Percentiles rank a stretch among this genome's conserved stretches.
These are phyloP conservation scores for Macrobrachium rosenbergii DNA, from an alignment of 1,140 invertebrate genomes.

Conservation along the genomic window DNA sequence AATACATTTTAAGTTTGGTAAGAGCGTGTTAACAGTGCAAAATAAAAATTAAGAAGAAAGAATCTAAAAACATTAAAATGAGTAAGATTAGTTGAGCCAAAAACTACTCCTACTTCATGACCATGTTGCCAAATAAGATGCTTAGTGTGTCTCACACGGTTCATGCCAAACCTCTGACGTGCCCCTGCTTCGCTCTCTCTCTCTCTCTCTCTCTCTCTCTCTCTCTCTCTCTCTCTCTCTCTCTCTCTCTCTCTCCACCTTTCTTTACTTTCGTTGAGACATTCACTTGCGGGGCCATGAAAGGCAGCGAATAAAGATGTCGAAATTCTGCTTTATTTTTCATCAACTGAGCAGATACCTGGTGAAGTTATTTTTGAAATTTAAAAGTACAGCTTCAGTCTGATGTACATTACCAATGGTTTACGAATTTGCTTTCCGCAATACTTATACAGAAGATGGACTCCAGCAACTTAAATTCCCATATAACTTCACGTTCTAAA, in stretches of 20 bases:
- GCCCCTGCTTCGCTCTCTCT: neutral
- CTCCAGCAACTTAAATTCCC: too few species aligned
- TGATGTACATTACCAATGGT: too few species aligned
- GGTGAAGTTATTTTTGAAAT: neutral
- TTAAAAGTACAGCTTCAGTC: too few species aligned
- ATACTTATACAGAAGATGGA: too few species aligned
- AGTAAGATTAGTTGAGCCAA: too few species aligned
- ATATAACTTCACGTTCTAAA: too few species aligned
- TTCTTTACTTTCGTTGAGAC: neutral
- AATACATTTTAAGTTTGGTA: too few species aligned
- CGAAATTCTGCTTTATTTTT: neutral
- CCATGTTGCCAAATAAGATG: neutral
- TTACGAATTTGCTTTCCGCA: too few species aligned
- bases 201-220: conserved; percentile 12
- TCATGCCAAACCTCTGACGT: neutral
- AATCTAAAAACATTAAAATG: too few species aligned
- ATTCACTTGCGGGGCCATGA: neutral
- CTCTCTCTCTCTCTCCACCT: neutral
- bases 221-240: conserved; percentile 32
- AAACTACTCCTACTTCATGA: neutral
- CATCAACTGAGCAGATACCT: neutral
- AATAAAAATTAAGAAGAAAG: too few species aligned
- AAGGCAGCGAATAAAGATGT: neutral
- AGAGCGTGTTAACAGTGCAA: too few species aligned
- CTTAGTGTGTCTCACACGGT: conserved; percentile 6